Evolutionary conservation across 2,797 vertebrate genomes (phyloP), one percentile per base, ranked within the genome.

Genomic region (Zalophus californianus): DNA sequence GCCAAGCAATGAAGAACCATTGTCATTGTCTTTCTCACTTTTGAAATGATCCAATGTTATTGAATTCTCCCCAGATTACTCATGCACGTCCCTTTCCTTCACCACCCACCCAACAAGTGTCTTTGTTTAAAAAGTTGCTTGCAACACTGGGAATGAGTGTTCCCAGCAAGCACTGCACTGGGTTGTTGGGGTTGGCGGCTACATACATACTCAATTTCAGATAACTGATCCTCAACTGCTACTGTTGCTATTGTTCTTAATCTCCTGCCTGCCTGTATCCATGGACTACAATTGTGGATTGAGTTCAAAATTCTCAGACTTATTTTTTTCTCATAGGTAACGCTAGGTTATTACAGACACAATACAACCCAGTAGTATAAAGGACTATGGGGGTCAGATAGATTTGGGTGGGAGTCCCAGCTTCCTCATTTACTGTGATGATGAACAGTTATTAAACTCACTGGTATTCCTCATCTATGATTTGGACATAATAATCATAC

Each of bases 401-500:
- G 52, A 29, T 64, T 32, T 29, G 7, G 23, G 1, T 32, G 41
- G 44, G 20, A 93, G 18, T 75, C 27, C n/a, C 73, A 87, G 29
- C 58, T 84, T 50, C 35, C 48, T 56, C 9, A 84, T 18, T 72
- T 41, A 68, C 54, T 95, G 72, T 93, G 52, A 54, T 77, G 32
- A 87, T 94, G 14, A 32, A 7, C 38, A 58, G 13, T 85, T 54
- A 62, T 56, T 93, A 92, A 82, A 52, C 35, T 93, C 60, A 72
- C 35, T 50, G 50, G 27, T 68, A 44, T 92, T 93, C 32, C 56
- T 95, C 80, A 80, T 91, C 70, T 94, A 5, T 41, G 80, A 75
- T 68, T 92, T 92, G 58, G 12, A 11, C 38, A 73, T 92, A 44
- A 90, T 64, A 44, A 14, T 38, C 32, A 38, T n/a, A 73, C 4